phyloP scores from a whole-genome alignment of 1,140 invertebrate genomes.

The Cyphomyrmex costatus region DNA sequence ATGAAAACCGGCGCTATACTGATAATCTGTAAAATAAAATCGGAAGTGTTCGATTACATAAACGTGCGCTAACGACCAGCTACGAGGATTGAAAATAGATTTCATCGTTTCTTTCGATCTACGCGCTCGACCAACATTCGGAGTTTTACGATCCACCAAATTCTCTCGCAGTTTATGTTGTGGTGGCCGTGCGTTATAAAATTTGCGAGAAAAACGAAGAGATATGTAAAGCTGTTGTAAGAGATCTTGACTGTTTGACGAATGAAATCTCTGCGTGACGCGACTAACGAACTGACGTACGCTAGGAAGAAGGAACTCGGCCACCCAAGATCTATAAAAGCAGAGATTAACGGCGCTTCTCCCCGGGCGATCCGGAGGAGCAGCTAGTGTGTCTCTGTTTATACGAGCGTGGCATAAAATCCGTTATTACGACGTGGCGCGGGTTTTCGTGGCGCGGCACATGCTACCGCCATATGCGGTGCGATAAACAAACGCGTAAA shows the following conservation, averaged over 20 bases:
- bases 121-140: neutral
- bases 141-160: neutral
- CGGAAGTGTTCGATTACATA: constrained; percentile 46
- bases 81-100: constrained; percentile 54
- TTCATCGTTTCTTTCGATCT: constrained; percentile 39
- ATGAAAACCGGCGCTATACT: constrained; percentile 88
- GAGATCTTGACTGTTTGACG: neutral
- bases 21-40: constrained; percentile 89
- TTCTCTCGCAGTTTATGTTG: constrained; percentile 23
- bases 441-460: constrained; percentile 79
- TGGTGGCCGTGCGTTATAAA: constrained; percentile 5
- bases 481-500: constrained; percentile 83
- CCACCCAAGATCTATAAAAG: constrained; percentile 65
- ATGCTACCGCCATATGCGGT: constrained; percentile 86
- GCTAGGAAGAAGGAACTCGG: constrained; percentile 36
- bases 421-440: constrained; percentile 70
- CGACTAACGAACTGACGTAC: constrained; percentile 58
- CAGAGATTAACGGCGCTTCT: constrained; percentile 71
- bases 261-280: neutral
- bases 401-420: constrained; percentile 72
- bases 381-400: constrained; percentile 75
- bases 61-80: neutral
- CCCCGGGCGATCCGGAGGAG: constrained; percentile 55
- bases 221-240: neutral
- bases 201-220: neutral